A percentile compares a stretch with the other conserved stretches of the same genome.
Conservation (phyloP, 1,140 invertebrate species). For the Cyphomyrmex costatus region DNA sequence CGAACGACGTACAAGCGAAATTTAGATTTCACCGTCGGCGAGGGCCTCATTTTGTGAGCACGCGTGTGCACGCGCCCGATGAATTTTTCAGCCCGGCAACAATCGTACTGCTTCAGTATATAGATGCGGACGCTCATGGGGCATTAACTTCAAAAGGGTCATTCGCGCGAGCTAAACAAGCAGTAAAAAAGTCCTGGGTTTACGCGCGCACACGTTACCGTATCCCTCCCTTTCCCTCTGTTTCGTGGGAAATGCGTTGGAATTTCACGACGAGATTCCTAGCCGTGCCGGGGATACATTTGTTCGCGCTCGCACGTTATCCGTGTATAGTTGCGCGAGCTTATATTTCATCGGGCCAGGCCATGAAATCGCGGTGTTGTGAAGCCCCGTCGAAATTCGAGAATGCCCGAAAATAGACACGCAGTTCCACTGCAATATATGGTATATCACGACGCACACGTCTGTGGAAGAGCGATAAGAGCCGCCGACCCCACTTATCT, state of each 20-base stretch:
- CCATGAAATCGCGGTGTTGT: conserved; percentile 68
- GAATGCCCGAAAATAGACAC: conserved; percentile 55
- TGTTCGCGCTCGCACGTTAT: neutral
- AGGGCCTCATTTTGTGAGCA: conserved; percentile 49
- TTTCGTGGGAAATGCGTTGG: conserved; percentile 69
- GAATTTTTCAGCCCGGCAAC: conserved; percentile 75
- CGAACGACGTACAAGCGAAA: conserved; percentile 16
- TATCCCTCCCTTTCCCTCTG: neutral
- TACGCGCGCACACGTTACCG: conserved; percentile 48
- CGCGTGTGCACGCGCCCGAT: conserved; percentile 60
- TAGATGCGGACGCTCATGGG: conserved; percentile 65
- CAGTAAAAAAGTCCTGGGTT: conserved; percentile 73
- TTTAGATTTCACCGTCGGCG: conserved; percentile 67
- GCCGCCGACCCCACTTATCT: conserved; percentile 46
- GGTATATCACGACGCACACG: conserved; percentile 28
- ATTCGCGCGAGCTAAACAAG: conserved; percentile 76
- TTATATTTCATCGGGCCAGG: conserved; percentile 60
- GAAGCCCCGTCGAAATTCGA: conserved; percentile 70
- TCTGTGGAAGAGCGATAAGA: conserved; percentile 58
- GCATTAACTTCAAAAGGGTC: conserved; percentile 78
- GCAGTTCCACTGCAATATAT: conserved; percentile 34
- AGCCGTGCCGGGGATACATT: neutral
- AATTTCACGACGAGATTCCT: conserved; percentile 60
- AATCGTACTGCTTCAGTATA: conserved; percentile 74
- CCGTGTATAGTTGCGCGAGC: neutral